Percentiles rank a stretch among this genome's conserved stretches.
Conservation (phyloP, 2,113 vertebrate species). For the Paratilapia polleni region DNA sequence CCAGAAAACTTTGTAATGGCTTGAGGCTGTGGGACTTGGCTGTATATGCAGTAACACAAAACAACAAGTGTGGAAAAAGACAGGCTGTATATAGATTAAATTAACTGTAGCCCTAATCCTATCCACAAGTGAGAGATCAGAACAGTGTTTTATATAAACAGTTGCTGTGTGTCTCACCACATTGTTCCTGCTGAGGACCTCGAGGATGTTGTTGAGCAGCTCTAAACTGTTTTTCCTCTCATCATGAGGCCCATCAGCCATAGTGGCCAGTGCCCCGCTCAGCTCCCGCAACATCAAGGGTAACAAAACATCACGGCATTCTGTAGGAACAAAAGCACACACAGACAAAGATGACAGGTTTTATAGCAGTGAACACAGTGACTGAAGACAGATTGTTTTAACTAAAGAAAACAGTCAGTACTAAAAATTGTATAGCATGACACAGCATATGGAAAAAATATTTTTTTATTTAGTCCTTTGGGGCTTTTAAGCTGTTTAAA, state of each 20-base stretch:
- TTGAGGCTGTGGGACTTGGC: not conserved
- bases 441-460: not conserved
- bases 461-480: not conserved
- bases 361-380: fast-evolving
- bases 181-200: constrained; percentile 90
- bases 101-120: not conserved
- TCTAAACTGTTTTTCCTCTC: constrained; percentile 88
- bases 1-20: not conserved
- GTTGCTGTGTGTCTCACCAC: constrained; percentile 81
- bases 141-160: not conserved
- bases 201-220: constrained; percentile 93
- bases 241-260: constrained; percentile 81
- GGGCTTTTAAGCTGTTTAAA: not conserved
- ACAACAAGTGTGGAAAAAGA: not conserved
- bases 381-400: not conserved
- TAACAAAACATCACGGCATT: constrained; percentile 93
- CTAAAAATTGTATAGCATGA: not conserved
- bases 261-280: constrained; percentile 83
- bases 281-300: constrained; percentile 95
- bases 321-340: constrained; percentile 70
- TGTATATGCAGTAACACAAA: not conserved
- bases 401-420: not conserved
- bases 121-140: not conserved
- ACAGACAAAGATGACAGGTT: not conserved
- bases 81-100: not conserved